Evolutionary conservation across 37 sponge, comb jelly and placozoan species (phyloP).

Genomic region (Aplysina aerophoba): DNA sequence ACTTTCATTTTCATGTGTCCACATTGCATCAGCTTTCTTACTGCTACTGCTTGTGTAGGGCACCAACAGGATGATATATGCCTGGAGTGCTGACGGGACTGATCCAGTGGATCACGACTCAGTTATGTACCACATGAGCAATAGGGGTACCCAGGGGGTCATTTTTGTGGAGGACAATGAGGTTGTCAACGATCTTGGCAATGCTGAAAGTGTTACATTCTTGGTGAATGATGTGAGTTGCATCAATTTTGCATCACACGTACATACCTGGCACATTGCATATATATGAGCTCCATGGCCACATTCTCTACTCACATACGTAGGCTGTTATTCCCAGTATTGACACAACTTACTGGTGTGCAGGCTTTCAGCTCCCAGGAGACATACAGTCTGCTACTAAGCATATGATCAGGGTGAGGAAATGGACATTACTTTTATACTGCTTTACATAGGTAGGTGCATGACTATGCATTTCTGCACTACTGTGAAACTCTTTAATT

Average conservation of each 20-base stretch:
- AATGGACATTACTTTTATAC: too few species aligned
- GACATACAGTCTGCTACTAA: neutral
- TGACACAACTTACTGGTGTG: constrained; percentile 66
- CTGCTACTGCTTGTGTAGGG: neutral
- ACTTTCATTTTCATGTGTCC: too few species aligned
- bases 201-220: neutral
- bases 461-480: too few species aligned
- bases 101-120: neutral
- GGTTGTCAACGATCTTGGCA: neutral
- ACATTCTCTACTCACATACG: neutral
- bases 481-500: too few species aligned
- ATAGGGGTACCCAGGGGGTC: neutral
- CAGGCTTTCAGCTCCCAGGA: constrained; percentile 30
- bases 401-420: constrained; percentile 38
- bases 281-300: too few species aligned
- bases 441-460: too few species aligned
- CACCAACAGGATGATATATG: constrained; percentile 1
- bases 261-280: too few species aligned
- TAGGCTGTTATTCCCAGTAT: constrained; percentile 28
- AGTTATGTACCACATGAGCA: neutral
- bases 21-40: too few species aligned
- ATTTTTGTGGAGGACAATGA: neutral
- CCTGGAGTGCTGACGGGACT: neutral
- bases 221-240: constrained; percentile 1
- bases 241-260: too few species aligned